Base-by-base conservation (phyloP, 2,113 vertebrate species). In the Clinocottus analis region DNA sequence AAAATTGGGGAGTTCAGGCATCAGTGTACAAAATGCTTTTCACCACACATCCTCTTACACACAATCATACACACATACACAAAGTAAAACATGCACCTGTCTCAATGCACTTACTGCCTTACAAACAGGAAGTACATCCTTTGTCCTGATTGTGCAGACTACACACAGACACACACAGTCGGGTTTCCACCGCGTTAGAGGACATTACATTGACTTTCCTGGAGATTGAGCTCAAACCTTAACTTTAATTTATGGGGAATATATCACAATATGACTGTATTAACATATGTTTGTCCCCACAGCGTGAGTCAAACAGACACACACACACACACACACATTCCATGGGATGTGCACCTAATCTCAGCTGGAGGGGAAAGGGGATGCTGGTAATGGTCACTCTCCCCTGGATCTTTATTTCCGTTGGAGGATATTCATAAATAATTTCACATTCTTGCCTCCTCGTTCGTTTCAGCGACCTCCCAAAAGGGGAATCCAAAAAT, bases 61-160 rank as follows among this genome's bases (percentile, higher is more conserved):
- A 77, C 62, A 66, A 66, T 47, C 53, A 41, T 11, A 69, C 39
- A 65, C 77, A 63, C 16, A 35, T 19, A n/a, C n/a, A 0, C 49
- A 62, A 59, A 82, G 7, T 60, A n/a, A 72, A 69, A 72, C 47
- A 33, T 23, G 41, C 49, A 59, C 37, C 59, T 77, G 33, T 72
- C 33, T 73, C 55, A 60, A 31, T 82, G 47, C 67, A 39, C 37
- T 77, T 72, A 55, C 27, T 79, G 63, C 37, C 27, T 72, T 35
- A 60, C 72, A 79, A 86, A 88, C 86, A 93, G 91, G 91, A 93
- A 93, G 75, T 62, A 85, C 87, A 65, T 91, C 90, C 86, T 92
- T 80, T 79, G 59, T 64, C 72, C 71, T 63, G 63, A 83, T 7
- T 75, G 33, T 64, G 33, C 33, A 63, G 41, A 66, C 45, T 45